phyloP scores from a whole-genome alignment of 2,888 invertebrate species.

The Andricus quercusramuli region DNA sequence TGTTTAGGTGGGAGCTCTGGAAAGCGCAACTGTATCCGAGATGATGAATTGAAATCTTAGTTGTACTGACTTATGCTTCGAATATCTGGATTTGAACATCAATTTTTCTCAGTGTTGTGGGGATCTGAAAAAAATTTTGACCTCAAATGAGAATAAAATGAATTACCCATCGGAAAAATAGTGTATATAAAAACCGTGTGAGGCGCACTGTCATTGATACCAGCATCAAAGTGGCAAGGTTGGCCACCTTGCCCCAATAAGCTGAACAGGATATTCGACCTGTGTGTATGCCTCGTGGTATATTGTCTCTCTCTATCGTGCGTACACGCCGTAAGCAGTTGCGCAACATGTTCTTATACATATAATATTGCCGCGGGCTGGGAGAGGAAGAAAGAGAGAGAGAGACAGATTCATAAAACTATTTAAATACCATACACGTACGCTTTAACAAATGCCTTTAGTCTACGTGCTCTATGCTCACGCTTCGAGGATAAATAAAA shows the following conservation, averaged over 20 bases:
- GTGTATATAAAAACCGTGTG: not conserved
- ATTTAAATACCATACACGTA: constrained; percentile 54
- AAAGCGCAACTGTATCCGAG: not conserved
- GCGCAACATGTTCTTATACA: constrained; percentile 63
- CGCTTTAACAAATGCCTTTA: constrained; percentile 45
- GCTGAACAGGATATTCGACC: constrained; percentile 73
- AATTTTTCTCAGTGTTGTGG: too few relatives aligned
- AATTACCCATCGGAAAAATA: too few relatives aligned
- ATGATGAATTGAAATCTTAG: too few relatives aligned
- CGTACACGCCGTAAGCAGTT: constrained; percentile 60
- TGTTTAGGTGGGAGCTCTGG: not conserved
- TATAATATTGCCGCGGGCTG: constrained; percentile 47
- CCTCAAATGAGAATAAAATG: too few relatives aligned
- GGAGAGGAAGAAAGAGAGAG: constrained; percentile 46
- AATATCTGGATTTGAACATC: too few relatives aligned
- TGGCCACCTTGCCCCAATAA: constrained; percentile 74
- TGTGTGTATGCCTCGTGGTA: constrained; percentile 49
- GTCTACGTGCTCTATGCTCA: constrained; percentile 31
- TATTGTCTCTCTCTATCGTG: constrained; percentile 57
- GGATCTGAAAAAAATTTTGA: too few relatives aligned
- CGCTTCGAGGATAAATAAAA: constrained; percentile 38
- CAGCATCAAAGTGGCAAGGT: constrained; percentile 72
- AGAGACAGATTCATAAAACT: constrained; percentile 48
- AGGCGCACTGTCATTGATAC: constrained; percentile 64
- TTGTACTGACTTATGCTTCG: too few relatives aligned